These are phyloP conservation scores for Acipenser transmontanus DNA, from an alignment of 2,797 vertebrate genomes.

Conservation along the genomic window DNA sequence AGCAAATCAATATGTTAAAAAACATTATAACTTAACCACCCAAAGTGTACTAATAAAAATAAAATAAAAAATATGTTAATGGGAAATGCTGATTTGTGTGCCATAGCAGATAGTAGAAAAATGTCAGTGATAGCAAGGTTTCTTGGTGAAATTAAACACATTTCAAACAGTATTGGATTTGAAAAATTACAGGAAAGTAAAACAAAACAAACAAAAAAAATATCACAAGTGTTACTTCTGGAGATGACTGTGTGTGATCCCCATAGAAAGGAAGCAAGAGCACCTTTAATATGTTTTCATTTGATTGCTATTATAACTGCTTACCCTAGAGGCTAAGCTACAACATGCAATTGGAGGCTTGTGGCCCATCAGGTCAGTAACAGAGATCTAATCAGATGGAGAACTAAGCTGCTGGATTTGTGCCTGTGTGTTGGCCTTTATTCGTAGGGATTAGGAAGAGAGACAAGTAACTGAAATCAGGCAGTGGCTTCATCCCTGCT, in stretches of 20 bases:
- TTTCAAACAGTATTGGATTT: too few species aligned
- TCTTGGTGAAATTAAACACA: too few species aligned
- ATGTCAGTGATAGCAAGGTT: too few species aligned
- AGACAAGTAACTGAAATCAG: conserved; percentile 49
- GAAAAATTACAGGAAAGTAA: too few species aligned
- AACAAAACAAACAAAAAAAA: too few species aligned
- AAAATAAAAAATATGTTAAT: too few species aligned
- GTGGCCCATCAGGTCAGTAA: conserved; percentile 68
- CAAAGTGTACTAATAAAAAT: too few species aligned
- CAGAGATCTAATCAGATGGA: conserved; percentile 70
- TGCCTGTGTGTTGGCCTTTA: conserved; percentile 52
- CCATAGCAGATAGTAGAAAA: too few species aligned
- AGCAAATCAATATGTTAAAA: not conserved
- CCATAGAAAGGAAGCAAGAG: conserved; percentile 39
- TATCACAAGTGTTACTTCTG: too few species aligned
- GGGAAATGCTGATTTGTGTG: too few species aligned
- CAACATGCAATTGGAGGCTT: conserved; percentile 44
- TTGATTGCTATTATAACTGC: conserved; percentile 43
- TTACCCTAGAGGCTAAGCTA: conserved; percentile 40
- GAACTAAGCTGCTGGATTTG: conserved; percentile 66
- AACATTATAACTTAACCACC: too few species aligned
- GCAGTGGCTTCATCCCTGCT: conserved; percentile 19
- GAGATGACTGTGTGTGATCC: too few species aligned
- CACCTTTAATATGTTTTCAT: conserved; percentile 50
- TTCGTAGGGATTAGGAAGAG: conserved; percentile 45